Evolutionary conservation across 1,140 invertebrate species (phyloP), one percentile per base, ranked within the genome.

Genomic region (Babylonia areolata): DNA sequence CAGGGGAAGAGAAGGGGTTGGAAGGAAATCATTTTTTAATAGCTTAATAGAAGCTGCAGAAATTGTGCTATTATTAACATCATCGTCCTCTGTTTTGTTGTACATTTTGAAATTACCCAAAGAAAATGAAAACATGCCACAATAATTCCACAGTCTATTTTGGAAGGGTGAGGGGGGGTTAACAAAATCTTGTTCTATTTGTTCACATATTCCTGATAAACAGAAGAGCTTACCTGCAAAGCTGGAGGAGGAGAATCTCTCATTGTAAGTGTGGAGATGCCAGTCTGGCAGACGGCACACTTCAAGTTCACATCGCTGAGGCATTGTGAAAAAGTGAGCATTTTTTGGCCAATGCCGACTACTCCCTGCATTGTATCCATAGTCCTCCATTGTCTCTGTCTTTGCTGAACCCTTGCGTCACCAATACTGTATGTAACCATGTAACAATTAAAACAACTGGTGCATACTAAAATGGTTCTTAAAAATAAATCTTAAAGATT

Each of bases 221-320:
- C n/a, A n/a, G n/a, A n/a, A 51, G 46, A 75, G 33, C 78, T 54
- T 54, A 80, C 78, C 78, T 80, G 78, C 78, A 80, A 54, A 80
- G 42, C 78, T 80, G 40, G 78, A 80, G 17, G 78, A 80, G 46
- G 46, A 80, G 15, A 80, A 80, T 42, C 40, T 51, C 23, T 80
- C 46, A 23, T 20, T 54, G 42, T 58, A 80, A 15, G 28, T 12
- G 28, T 77, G 46, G 3, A 11, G 28, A 54, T 80, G 40, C 78
- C 40, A 80, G 42, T 58, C 46, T 1, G 40, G 78, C 78, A 80
- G 23, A 28, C 78, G 78, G 54, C 78, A 80, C 40, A 80, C 6
- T 40, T 80, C 42, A 0, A 58, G 42, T 28, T 80, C 42, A 80
- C 46, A 77, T 2, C 35, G 75, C 37, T 39, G 75, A 23, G 75